phyloP scores from a whole-genome alignment of 2,888 invertebrate genomes.

The Atethmia centrago region DNA sequence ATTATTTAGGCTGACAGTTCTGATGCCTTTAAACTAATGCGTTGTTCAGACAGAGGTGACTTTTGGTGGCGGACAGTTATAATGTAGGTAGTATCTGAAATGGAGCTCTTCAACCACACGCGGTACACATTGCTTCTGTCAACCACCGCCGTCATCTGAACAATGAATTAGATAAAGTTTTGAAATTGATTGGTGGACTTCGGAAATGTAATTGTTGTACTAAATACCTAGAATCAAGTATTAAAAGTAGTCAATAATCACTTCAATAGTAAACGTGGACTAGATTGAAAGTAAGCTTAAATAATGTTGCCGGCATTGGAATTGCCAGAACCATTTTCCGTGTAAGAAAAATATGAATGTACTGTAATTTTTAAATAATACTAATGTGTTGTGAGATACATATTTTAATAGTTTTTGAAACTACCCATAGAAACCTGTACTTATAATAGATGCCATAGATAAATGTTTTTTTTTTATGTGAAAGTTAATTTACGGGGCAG shows the following conservation, averaged over 20 bases:
- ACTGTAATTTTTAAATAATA: conserved; percentile 62
- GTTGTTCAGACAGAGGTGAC: background rate
- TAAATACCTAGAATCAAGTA: conserved; percentile 14
- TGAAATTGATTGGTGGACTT: background rate
- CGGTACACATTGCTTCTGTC: background rate
- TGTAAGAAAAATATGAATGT: conserved; percentile 57
- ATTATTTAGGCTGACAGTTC: conserved; percentile 54
- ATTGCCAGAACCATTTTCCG: conserved; percentile 49
- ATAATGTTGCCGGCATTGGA: conserved; percentile 33
- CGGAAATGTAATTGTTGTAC: conserved; percentile 21
- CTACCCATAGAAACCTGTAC: conserved; percentile 63
- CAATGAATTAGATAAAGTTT: background rate
- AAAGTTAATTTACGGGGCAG: conserved; percentile 39
- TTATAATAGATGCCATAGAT: conserved; percentile 69
- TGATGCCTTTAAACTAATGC: conserved; percentile 17
- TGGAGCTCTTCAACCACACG: background rate
- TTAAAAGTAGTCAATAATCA: background rate
- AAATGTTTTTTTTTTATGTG: conserved; percentile 39
- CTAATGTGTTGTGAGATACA: conserved; percentile 67
- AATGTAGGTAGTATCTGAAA: too few relatives aligned
- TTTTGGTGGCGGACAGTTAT: background rate
- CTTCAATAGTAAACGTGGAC: background rate
- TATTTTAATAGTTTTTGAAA: conserved; percentile 68
- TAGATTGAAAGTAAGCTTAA: conserved; percentile 10
- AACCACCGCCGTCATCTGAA: background rate